Evolutionary conservation across 1,140 invertebrate genomes (phyloP).

Genomic region (Vanessa atalanta): DNA sequence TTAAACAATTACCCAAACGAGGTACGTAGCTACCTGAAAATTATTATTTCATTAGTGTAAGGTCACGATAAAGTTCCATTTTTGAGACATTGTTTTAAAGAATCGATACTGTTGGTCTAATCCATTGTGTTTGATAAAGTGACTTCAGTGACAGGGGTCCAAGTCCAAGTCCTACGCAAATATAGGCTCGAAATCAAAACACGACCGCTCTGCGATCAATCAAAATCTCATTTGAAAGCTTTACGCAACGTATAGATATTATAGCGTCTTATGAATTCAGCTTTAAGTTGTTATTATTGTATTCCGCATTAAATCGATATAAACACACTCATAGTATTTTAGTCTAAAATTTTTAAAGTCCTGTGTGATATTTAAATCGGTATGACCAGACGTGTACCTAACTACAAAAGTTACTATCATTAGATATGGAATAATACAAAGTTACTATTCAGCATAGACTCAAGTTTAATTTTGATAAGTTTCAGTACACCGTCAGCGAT

Average conservation of each 20-base stretch:
- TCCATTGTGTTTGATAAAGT: conserved; percentile 16
- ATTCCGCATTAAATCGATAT: too few species aligned
- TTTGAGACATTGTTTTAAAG: not conserved
- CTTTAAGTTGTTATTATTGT: not conserved
- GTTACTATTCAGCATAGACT: too few species aligned
- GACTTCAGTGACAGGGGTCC: conserved; percentile 14
- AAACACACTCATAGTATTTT: too few species aligned
- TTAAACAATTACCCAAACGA: too few species aligned
- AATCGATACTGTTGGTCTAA: conserved; percentile 4
- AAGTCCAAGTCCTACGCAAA: conserved; percentile 26
- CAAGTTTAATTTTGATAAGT: too few species aligned
- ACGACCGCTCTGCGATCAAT: conserved; percentile 52
- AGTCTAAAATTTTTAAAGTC: too few species aligned
- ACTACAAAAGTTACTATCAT: too few species aligned
- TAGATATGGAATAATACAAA: too few species aligned
- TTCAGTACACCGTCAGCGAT: too few species aligned
- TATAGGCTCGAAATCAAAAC: conserved; percentile 25
- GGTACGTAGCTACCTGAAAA: not conserved
- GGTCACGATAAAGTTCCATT: not conserved
- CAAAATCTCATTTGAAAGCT: conserved; percentile 59
- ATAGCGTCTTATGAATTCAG: conserved; percentile 1
- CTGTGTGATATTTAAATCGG: too few species aligned
- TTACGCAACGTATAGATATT: conserved; percentile 34
- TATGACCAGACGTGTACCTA: too few species aligned
- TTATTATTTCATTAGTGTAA: not conserved